Conservation (phyloP, 2,113 vertebrate species). For the Xenopus tropicalis region UCB_Xtro_10.0 CM004450.2:79453501-79454000, state of each 20-base stretch:
- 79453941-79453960: neutral
- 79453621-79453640: too few species aligned
- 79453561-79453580: too few species aligned
- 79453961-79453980: too few species aligned
- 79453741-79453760: constrained; percentile 25
- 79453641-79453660: too few species aligned
- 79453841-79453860: neutral
- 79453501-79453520: too few species aligned
- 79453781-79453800: constrained; percentile 28
- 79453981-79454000: too few species aligned
- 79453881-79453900: neutral
- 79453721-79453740: constrained; percentile 17
- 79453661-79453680: too few species aligned
- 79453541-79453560: too few species aligned
- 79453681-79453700: constrained; percentile 28
- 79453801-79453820: constrained; percentile 31
- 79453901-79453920: neutral
- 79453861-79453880: neutral
- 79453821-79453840: too few species aligned
- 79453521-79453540: too few species aligned
- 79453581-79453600: too few species aligned
- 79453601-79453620: too few species aligned
- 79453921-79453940: neutral
- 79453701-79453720: constrained; percentile 11
- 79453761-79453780: constrained; percentile 3